A percentile compares a stretch with the other conserved stretches of the same genome.
Conservation (phyloP, 2,113 vertebrate species). For the Micromys minutus region DNA sequence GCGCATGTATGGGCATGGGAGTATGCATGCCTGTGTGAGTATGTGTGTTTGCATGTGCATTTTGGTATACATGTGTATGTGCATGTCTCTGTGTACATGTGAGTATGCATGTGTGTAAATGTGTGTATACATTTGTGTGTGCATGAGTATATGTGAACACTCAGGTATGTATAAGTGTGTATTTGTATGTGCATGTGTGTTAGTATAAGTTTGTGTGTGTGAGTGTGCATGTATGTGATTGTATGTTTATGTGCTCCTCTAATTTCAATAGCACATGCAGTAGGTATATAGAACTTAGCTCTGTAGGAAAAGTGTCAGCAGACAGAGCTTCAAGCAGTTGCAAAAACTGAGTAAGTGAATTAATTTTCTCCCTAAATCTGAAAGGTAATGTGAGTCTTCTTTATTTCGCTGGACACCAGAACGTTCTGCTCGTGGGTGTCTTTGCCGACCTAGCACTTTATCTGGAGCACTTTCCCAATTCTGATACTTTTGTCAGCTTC, state of each 20-base stretch:
- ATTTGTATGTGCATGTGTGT: not conserved
- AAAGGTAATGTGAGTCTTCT: not conserved
- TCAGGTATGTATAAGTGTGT: not conserved
- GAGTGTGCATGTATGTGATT: not conserved
- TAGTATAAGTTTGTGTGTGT: not conserved
- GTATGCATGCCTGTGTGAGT: not conserved
- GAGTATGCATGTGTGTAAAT: not conserved
- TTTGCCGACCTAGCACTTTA: conserved; percentile 9
- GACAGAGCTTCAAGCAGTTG: not conserved
- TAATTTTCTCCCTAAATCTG: not conserved
- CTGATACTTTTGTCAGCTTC: conserved; percentile 39
- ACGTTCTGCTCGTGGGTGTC: not conserved
- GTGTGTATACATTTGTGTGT: not conserved
- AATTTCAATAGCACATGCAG: not conserved
- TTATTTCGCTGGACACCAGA: not conserved
- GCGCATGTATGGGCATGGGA: no score
- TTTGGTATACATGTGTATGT: not conserved
- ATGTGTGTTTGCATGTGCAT: not conserved
- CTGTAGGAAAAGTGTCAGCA: not conserved
- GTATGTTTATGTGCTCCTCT: not conserved
- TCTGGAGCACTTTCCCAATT: not conserved
- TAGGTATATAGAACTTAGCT: not conserved
- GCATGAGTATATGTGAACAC: not conserved
- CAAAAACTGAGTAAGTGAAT: not conserved
- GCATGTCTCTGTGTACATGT: not conserved